Base-by-base conservation (phyloP, 1,140 invertebrate species). In the Papilio helenus region DNA sequence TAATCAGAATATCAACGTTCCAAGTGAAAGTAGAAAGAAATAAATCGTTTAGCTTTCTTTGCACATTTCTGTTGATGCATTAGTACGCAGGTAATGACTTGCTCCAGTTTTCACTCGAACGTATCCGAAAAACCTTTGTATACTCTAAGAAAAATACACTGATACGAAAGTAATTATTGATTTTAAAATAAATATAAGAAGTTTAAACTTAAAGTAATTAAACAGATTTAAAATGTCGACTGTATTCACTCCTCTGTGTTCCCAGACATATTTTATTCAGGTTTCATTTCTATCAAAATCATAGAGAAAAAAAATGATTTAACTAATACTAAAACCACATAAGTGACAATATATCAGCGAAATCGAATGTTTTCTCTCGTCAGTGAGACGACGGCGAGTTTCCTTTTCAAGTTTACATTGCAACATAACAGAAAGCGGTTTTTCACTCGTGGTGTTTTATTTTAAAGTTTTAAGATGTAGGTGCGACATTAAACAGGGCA, bases 311-410 rank as follows among this genome's bases (percentile, higher is more conserved):
- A 49, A 49, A 49, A 49, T 7, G 16, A 8, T 0, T 0, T 7
- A n/a, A n/a, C 5, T 39, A 39, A 8, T 39, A 39, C 34, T 39
- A 55, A 18, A 18, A 55, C 18, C 3, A 8, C 23, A 29, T 68
- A 65, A 26, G 23, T 8, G 61, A 68, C 61, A 68, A 29, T 29
- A 65, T 34, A 29, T 0, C 1, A 68, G 61, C 14, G 61, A 68
- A 68, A 68, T 68, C 61, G 61, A 68, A 68, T 26, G 61, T 68
- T 68, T 68, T 68, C 61, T 34, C 61, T 68, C 29, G 61, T 29
- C 61, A 61, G 2, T 68, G 61, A 68, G 61, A 68, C 61, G 23
- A 26, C 26, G 14, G 58, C 23, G 3, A 68, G 61, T 68, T 68
- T 68, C 61, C 61, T 68, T 68, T 68, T 23, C 58, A 26, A 61